A percentile compares a stretch with the other conserved stretches of the same genome.
These are phyloP conservation scores for Onychomys leucogaster DNA, from an alignment of 2,797 vertebrate species.

Conservation along the genomic window DNA sequence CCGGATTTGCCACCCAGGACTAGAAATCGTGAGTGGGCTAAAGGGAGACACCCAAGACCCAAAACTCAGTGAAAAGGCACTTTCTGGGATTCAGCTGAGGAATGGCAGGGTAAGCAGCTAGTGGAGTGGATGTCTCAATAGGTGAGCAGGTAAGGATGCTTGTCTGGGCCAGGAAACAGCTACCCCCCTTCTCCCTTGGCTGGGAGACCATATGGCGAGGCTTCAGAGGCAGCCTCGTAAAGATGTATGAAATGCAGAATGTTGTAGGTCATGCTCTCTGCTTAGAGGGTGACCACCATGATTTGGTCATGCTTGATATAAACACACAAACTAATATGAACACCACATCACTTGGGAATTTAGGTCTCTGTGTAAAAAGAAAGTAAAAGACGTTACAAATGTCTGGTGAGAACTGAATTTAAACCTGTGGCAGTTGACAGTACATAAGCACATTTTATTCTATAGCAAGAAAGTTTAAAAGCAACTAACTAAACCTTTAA, in stretches of 20 bases:
- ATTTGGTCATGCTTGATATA: not conserved
- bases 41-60: not conserved
- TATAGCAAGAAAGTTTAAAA: not conserved
- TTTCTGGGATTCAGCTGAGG: not conserved
- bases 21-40: not conserved
- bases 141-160: not conserved
- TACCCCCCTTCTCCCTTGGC: too few relatives aligned
- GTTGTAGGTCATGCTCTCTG: not conserved
- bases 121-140: not conserved
- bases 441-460: constrained; percentile 4
- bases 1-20: not conserved
- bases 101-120: not conserved
- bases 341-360: not conserved
- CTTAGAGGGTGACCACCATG: not conserved
- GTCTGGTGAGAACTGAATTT: not conserved
- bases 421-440: not conserved
- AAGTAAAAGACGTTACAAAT: constrained; percentile 2
- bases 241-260: not conserved
- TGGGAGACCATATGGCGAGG: accelerated
- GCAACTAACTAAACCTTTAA: not conserved
- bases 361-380: not conserved
- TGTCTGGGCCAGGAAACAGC: not conserved
- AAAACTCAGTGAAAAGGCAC: not conserved
- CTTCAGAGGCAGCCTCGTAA: not conserved
- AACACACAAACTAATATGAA: not conserved